A percentile compares a stretch with the other conserved stretches of the same genome.
Evolutionary conservation across 2,888 invertebrate species (phyloP).

Genomic region (Chirona hameri): DNA sequence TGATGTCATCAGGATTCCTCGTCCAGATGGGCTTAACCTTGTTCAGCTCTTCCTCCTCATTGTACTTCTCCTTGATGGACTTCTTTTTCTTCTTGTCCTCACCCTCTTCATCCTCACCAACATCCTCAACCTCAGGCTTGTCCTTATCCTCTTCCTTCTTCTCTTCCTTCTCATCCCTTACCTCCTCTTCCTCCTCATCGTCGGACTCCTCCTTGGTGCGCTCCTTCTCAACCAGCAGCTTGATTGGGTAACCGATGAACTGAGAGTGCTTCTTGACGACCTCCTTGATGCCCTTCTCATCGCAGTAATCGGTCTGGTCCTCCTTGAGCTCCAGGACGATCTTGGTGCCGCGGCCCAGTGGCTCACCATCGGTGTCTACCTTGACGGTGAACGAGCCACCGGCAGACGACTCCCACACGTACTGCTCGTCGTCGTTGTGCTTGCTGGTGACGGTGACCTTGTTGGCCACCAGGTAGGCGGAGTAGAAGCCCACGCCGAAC

Average conservation of each 20-base stretch:
- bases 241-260: slow-evolving; percentile 98
- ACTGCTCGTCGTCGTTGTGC: slow-evolving; percentile 97
- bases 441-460: slow-evolving; percentile 87
- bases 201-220: slow-evolving; percentile 94
- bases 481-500: slow-evolving; percentile 99
- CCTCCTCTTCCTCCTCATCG: slow-evolving; percentile 76
- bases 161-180: slow-evolving; percentile 66
- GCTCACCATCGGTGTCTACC: slow-evolving; percentile 67
- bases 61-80: slow-evolving; percentile 96
- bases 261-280: slow-evolving; percentile 98
- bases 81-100: slow-evolving; percentile 79
- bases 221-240: slow-evolving; percentile 90
- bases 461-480: slow-evolving; percentile 94
- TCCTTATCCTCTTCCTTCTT: slow-evolving; percentile 61
- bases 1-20: slow-evolving; percentile 92
- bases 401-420: slow-evolving; percentile 96
- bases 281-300: slow-evolving; percentile 91
- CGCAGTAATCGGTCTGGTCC: slow-evolving; percentile 89
- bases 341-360: slow-evolving; percentile 89
- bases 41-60: slow-evolving; percentile 96
- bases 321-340: slow-evolving; percentile 93
- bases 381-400: slow-evolving; percentile 95
- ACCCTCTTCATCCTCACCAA: slow-evolving; percentile 59
- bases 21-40: slow-evolving; percentile 99
- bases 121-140: slow-evolving; percentile 67